Conservation (phyloP, 35 echinoderm and acorn worm genomes). For the Apostichopus japonicus region DNA sequence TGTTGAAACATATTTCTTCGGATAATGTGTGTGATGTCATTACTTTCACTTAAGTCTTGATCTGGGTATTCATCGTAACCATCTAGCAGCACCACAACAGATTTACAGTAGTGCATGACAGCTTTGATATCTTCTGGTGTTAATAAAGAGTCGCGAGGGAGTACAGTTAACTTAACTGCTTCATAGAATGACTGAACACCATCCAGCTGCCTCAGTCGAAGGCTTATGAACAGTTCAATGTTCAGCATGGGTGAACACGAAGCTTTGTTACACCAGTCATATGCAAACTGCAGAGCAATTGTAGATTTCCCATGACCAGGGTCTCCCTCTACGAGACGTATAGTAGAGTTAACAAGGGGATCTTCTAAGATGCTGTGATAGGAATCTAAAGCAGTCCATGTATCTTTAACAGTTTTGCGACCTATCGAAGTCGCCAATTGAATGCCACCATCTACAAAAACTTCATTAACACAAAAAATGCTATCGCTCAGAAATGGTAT, state of each 20-base stretch:
- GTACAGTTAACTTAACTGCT: neutral
- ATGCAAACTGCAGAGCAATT: neutral
- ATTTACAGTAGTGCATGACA: neutral
- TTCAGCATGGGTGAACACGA: neutral
- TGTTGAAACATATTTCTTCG: neutral
- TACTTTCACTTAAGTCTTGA: neutral
- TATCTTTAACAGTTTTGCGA: no score
- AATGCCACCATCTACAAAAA: slow-evolving; percentile 48
- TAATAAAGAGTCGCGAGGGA: neutral
- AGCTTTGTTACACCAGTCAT: slow-evolving; percentile 3
- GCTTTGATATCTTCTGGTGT: neutral
- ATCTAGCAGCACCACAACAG: neutral
- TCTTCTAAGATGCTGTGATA: neutral
- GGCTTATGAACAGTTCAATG: neutral
- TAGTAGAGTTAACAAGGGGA: neutral
- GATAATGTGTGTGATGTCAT: neutral
- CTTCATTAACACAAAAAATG: slow-evolving; percentile 31
- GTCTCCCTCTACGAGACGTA: neutral
- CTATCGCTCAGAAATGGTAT: slow-evolving; percentile 25
- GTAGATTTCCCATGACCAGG: slow-evolving; percentile 13
- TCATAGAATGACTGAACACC: neutral
- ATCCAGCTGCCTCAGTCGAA: neutral
- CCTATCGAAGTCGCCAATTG: neutral
- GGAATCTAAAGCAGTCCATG: neutral
- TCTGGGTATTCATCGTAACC: slow-evolving; percentile 30